These are phyloP conservation scores for Barypeithes pellucidus DNA, from an alignment of 2,888 invertebrate species.

Conservation along the genomic window DNA sequence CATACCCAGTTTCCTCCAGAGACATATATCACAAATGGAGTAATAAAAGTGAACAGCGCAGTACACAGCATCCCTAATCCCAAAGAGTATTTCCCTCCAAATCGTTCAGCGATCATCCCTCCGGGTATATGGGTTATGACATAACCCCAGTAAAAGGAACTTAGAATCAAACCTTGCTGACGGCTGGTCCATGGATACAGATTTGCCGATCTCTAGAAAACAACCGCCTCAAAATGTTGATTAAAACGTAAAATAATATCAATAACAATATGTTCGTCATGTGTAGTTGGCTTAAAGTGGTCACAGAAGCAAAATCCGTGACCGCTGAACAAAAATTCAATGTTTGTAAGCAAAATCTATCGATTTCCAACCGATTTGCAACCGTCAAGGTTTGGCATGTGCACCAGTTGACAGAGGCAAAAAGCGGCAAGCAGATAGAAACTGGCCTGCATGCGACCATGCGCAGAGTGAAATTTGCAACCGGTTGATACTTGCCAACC, in stretches of 20 bases:
- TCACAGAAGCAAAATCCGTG: no score
- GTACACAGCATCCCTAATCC: constrained; percentile 88
- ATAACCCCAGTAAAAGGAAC: constrained; percentile 90
- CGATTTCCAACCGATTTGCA: no score
- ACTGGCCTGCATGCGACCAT: no score
- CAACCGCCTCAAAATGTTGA: background rate
- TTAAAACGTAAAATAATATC: background rate
- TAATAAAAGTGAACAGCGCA: constrained; percentile 86
- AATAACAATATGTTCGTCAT: no score
- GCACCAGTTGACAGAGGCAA: no score
- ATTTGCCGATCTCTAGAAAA: constrained; percentile 43
- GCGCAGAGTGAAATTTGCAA: no score
- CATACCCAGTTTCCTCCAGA: constrained; percentile 80
- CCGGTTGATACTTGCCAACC: no score
- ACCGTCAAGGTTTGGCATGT: no score
- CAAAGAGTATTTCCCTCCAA: constrained; percentile 89
- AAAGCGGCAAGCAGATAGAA: no score
- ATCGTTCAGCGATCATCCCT: constrained; percentile 84
- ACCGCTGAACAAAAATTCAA: no score
- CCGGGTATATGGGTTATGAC: constrained; percentile 88
- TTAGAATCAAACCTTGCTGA: constrained; percentile 83
- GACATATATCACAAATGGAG: constrained; percentile 78
- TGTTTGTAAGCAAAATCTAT: no score
- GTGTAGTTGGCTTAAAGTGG: no score
- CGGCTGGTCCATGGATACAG: constrained; percentile 76